Percentiles rank a stretch among this genome's conserved stretches.
These are phyloP conservation scores for Gymnoscelis rufifasciata DNA, from an alignment of 2,888 invertebrate genomes.

Conservation along the genomic window DNA sequence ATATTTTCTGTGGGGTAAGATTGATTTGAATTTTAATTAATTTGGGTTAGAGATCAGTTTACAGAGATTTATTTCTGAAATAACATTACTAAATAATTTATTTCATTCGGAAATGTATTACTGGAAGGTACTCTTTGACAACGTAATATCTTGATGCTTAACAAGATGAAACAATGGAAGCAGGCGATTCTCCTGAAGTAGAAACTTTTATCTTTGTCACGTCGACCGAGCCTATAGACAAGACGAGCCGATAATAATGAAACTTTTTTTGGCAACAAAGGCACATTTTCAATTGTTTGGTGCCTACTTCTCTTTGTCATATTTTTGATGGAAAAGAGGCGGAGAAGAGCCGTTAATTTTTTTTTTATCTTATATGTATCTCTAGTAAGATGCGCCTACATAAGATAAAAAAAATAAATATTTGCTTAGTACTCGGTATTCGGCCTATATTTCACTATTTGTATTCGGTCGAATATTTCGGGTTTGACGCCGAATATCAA, in stretches of 20 bases:
- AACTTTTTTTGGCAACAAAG: constrained; percentile 13
- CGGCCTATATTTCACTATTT: too few species aligned
- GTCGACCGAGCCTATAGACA: too few species aligned
- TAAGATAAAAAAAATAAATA: too few species aligned
- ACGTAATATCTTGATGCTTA: background rate
- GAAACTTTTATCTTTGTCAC: constrained; percentile 5
- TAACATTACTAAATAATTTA: background rate
- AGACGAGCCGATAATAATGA: constrained; percentile 16
- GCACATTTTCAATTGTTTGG: constrained; percentile 10
- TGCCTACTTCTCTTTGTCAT: background rate
- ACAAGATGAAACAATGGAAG: background rate
- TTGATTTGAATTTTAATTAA: constrained; percentile 6
- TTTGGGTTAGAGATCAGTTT: background rate
- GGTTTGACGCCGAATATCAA: too few species aligned
- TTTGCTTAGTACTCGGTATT: too few species aligned
- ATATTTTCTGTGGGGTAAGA: constrained; percentile 23
- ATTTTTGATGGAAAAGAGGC: constrained; percentile 3
- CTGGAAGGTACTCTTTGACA: too few species aligned
- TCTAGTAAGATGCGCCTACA: too few species aligned
- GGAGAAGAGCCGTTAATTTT: too few species aligned
- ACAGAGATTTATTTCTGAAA: background rate
- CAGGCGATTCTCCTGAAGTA: background rate
- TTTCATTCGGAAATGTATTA: too few species aligned
- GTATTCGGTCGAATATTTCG: too few species aligned
- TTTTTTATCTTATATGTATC: too few species aligned